phyloP scores from a whole-genome alignment of 2,113 vertebrate species.

The Menura novaehollandiae region DNA sequence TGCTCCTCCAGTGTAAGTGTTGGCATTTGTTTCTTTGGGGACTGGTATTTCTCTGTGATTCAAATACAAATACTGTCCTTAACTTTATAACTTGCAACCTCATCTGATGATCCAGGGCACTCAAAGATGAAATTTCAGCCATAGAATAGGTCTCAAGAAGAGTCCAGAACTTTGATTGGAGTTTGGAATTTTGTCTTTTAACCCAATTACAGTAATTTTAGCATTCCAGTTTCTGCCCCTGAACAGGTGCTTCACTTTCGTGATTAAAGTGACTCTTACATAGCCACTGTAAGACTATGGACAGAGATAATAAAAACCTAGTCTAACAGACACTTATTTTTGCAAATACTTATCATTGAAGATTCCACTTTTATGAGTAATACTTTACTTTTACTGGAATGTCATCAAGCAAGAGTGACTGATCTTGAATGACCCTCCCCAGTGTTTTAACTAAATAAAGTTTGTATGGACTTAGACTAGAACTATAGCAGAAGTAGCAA shows the following conservation, averaged over 20 bases:
- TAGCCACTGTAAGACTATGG: neutral
- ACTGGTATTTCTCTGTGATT: neutral
- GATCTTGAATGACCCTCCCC: neutral
- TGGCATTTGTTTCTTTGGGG: neutral
- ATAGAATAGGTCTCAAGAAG: neutral
- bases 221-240: neutral
- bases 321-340: neutral
- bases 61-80: neutral
- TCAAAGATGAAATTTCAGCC: neutral
- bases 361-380: neutral
- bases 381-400: neutral
- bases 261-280: neutral
- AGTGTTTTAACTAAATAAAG: neutral
- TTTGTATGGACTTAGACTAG: neutral
- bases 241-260: neutral
- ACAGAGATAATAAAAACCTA: neutral
- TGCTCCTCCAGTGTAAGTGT: neutral
- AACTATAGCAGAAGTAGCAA: neutral
- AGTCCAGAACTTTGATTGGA: neutral
- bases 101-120: neutral
- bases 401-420: neutral
- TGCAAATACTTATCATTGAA: neutral
- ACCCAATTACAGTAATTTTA: neutral
- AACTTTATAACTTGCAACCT: neutral
- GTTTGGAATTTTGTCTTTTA: neutral